Conservation (phyloP, 1,140 invertebrate species). For the Drosophila lacteicornis region DNA sequence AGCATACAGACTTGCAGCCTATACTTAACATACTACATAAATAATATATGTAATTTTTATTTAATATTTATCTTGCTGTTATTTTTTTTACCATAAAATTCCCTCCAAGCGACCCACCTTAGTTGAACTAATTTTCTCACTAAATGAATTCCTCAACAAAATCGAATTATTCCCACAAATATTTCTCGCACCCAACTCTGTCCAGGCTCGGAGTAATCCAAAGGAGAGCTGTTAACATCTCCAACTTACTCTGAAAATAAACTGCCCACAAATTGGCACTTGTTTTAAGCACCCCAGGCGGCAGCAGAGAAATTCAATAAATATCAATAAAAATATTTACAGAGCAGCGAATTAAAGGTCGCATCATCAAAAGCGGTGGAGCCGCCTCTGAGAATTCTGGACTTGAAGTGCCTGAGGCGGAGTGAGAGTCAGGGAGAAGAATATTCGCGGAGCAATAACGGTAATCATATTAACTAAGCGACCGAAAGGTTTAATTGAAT, state of each 20-base stretch:
- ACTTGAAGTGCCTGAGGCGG: background rate
- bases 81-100: background rate
- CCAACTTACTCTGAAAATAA: conserved; percentile 29
- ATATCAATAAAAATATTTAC: conserved; percentile 71
- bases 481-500: conserved; percentile 70
- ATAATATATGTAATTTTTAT: too few relatives aligned
- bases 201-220: background rate
- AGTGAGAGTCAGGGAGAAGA: conserved; percentile 1
- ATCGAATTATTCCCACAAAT: background rate
- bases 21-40: too few relatives aligned
- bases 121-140: background rate
- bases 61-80: background rate
- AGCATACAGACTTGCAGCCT: too few relatives aligned
- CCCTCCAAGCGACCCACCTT: background rate
- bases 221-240: conserved; percentile 2
- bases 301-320: conserved; percentile 65
- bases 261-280: conserved; percentile 52
- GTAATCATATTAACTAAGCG: conserved; percentile 74
- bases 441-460: conserved; percentile 42
- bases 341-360: conserved; percentile 39
- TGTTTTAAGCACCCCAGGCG: conserved; percentile 33
- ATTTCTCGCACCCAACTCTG: conserved; percentile 3
- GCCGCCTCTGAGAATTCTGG: conserved; percentile 33
- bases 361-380: conserved; percentile 55
- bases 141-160: too few relatives aligned